These are phyloP conservation scores for Leptopilina clavipes DNA, from an alignment of 1,140 invertebrate genomes.

Conservation along the genomic window DNA sequence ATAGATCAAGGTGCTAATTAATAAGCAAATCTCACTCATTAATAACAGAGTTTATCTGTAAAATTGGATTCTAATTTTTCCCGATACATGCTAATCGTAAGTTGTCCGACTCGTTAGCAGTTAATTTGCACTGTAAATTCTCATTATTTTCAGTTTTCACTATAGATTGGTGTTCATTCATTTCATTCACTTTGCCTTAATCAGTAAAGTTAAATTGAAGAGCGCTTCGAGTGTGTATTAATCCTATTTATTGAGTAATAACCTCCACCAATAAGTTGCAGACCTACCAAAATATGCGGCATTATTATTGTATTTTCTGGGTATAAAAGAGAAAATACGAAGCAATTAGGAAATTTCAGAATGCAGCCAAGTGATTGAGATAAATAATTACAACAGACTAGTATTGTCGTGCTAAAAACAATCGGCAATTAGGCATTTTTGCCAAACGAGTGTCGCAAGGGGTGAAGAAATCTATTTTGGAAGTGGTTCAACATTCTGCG, in stretches of 20 bases:
- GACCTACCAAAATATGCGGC: no score
- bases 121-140: constrained; percentile 53
- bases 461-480: constrained; percentile 17
- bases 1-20: constrained; percentile 28
- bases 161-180: constrained; percentile 32
- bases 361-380: no score
- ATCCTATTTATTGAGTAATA: no score
- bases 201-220: constrained; percentile 28
- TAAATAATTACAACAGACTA: not conserved
- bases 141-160: constrained; percentile 50
- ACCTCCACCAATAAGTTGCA: no score
- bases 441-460: constrained; percentile 11
- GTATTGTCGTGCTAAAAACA: not conserved
- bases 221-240: no score
- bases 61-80: not conserved
- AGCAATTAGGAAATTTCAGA: no score
- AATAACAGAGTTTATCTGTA: not conserved
- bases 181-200: constrained; percentile 44
- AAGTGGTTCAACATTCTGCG: constrained; percentile 25
- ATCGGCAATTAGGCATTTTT: constrained; percentile 26
- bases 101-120: constrained; percentile 43
- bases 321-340: no score
- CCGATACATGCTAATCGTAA: constrained; percentile 42
- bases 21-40: not conserved
- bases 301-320: no score